These are phyloP conservation scores for Typhlichthys subterraneus DNA, from an alignment of 2,797 vertebrate species.

Conservation along the genomic window DNA sequence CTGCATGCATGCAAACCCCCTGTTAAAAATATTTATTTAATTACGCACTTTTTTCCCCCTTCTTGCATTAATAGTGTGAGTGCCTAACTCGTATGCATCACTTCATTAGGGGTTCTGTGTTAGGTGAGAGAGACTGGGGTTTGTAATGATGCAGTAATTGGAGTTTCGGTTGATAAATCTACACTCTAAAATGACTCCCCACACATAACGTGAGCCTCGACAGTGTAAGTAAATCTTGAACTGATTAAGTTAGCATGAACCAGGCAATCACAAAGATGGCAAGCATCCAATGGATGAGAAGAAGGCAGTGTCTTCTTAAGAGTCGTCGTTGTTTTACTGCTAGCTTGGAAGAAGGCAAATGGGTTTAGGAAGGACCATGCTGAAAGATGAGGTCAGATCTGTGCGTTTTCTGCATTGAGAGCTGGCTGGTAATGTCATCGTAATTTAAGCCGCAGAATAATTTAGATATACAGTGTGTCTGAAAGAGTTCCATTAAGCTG, in stretches of 20 bases:
- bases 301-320: slow-evolving; percentile 49
- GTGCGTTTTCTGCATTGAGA: slow-evolving; percentile 68
- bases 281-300: slow-evolving; percentile 90
- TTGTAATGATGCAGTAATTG: slow-evolving; percentile 96
- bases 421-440: slow-evolving; percentile 79
- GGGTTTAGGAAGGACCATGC: slow-evolving; percentile 66
- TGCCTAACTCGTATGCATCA: slow-evolving; percentile 71
- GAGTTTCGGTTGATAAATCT: slow-evolving; percentile 99
- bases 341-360: slow-evolving; percentile 66
- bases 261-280: slow-evolving; percentile 99
- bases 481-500: slow-evolving; percentile 87
- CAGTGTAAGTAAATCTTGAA: slow-evolving; percentile 99
- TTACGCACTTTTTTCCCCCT: slow-evolving; percentile 52
- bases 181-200: slow-evolving; percentile 97
- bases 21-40: slow-evolving; percentile 59
- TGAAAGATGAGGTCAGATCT: slow-evolving; percentile 75
- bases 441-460: slow-evolving; percentile 94
- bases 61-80: slow-evolving; percentile 57
- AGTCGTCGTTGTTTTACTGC: slow-evolving; percentile 73
- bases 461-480: slow-evolving; percentile 90
- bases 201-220: slow-evolving; percentile 97
- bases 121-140: slow-evolving; percentile 86
- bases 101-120: slow-evolving; percentile 76
- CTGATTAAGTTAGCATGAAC: slow-evolving; percentile 99
- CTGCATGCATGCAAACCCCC: slow-evolving; percentile 60